Percentiles rank a stretch among this genome's conserved stretches.
Conservation (phyloP, 2,888 invertebrate species). For the Notodonta dromedarius region DNA sequence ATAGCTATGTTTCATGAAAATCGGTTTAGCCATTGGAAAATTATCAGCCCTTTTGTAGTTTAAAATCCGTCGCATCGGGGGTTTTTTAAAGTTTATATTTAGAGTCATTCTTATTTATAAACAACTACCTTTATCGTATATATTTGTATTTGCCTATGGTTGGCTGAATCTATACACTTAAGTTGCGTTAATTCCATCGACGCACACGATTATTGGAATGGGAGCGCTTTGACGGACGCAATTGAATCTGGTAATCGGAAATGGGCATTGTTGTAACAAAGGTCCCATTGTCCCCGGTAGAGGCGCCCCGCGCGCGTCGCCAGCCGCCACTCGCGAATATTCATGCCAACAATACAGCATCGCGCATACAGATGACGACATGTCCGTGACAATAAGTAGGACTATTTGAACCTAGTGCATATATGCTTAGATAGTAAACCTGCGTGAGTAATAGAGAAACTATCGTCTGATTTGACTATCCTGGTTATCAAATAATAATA, state of each 20-base stretch:
- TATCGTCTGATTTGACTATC: too few relatives aligned
- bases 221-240: conserved; percentile 71
- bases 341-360: conserved; percentile 51
- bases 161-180: conserved; percentile 11
- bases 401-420: conserved; percentile 20
- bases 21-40: too few relatives aligned
- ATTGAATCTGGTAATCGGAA: conserved; percentile 84
- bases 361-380: conserved; percentile 31
- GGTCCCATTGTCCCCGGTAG: conserved; percentile 68
- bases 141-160: conserved; percentile 7
- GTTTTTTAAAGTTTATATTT: too few relatives aligned
- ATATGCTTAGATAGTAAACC: conserved; percentile 9
- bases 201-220: conserved; percentile 63
- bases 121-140: background rate
- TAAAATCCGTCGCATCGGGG: too few relatives aligned
- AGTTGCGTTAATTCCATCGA: conserved; percentile 36
- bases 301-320: conserved; percentile 30
- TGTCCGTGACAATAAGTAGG: conserved; percentile 36
- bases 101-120: too few relatives aligned
- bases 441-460: too few relatives aligned
- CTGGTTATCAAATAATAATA: too few relatives aligned
- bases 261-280: conserved; percentile 81
- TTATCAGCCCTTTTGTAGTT: too few relatives aligned
- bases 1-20: too few relatives aligned
- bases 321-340: conserved; percentile 57